Conservation (phyloP, 2,888 invertebrate genomes). For the Scotopteryx bipunctaria region DNA sequence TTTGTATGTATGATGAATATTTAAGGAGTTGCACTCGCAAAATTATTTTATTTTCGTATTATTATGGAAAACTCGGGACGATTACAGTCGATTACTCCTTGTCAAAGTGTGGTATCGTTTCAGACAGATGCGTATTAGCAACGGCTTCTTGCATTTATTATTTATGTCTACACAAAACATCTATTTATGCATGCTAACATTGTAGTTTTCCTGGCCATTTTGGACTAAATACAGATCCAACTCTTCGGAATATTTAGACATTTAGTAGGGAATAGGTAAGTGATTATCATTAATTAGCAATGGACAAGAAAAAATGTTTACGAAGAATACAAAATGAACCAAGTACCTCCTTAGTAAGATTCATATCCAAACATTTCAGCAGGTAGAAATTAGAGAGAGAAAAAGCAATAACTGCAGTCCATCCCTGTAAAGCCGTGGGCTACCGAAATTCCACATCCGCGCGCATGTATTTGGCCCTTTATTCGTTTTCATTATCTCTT, state of each 20-base stretch:
- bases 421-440: conserved; percentile 65
- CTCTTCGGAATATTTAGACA: neutral
- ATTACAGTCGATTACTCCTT: conserved; percentile 68
- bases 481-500: conserved; percentile 47
- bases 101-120: conserved; percentile 61
- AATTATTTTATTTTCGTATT: conserved; percentile 58
- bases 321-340: too few relatives aligned
- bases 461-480: conserved; percentile 54
- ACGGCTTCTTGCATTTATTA: conserved; percentile 45
- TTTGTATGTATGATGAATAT: conserved; percentile 71
- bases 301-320: too few relatives aligned
- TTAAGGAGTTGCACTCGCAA: conserved; percentile 55
- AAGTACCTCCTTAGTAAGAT: too few relatives aligned
- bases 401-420: conserved; percentile 45
- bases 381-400: conserved; percentile 27
- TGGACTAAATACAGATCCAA: neutral
- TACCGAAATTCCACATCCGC: conserved; percentile 70
- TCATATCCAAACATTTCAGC: conserved; percentile 31
- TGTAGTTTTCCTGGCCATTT: neutral
- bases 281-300: too few relatives aligned
- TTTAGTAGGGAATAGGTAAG: neutral
- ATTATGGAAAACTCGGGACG: conserved; percentile 61
- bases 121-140: conserved; percentile 41
- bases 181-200: neutral
- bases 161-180: conserved; percentile 39